Conservation (phyloP, 1,140 invertebrate species). For the Muscidifurax raptorellus region DNA sequence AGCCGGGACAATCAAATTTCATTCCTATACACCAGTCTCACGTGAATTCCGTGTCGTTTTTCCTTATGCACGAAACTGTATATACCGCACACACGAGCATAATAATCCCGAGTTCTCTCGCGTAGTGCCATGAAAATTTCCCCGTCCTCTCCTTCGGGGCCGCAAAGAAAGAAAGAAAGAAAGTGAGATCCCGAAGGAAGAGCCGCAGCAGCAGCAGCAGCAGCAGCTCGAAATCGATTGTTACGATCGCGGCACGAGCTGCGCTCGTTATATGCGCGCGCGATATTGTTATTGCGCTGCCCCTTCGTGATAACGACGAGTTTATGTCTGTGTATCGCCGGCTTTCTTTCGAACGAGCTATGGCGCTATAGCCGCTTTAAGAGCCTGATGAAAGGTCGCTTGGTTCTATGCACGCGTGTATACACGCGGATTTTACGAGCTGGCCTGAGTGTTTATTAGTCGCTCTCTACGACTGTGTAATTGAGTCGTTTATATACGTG, state of each 20-base stretch:
- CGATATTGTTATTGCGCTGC: neutral
- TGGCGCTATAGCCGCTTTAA: neutral
- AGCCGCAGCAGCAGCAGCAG: neutral
- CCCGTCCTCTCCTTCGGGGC: neutral
- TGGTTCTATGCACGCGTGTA: neutral
- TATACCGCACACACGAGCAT: too few species aligned
- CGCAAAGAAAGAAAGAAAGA: neutral
- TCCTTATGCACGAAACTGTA: too few species aligned
- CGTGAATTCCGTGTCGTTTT: too few species aligned
- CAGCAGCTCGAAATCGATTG: slow-evolving; percentile 31
- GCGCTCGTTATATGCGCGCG: neutral
- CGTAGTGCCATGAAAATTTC: too few species aligned
- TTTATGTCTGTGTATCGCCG: neutral
- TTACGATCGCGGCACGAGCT: slow-evolving; percentile 35
- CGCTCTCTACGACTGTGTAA: neutral
- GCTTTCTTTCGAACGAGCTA: slow-evolving; percentile 11
- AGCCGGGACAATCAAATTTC: too few species aligned
- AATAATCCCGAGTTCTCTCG: too few species aligned
- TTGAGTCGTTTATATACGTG: neutral
- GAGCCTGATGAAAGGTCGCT: neutral
- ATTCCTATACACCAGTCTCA: too few species aligned
- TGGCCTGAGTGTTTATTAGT: neutral
- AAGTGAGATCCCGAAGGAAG: neutral
- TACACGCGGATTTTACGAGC: neutral
- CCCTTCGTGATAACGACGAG: slow-evolving; percentile 1